phyloP scores from a whole-genome alignment of 1,140 invertebrate genomes.

The Drosophila pseudoananassae region DNA sequence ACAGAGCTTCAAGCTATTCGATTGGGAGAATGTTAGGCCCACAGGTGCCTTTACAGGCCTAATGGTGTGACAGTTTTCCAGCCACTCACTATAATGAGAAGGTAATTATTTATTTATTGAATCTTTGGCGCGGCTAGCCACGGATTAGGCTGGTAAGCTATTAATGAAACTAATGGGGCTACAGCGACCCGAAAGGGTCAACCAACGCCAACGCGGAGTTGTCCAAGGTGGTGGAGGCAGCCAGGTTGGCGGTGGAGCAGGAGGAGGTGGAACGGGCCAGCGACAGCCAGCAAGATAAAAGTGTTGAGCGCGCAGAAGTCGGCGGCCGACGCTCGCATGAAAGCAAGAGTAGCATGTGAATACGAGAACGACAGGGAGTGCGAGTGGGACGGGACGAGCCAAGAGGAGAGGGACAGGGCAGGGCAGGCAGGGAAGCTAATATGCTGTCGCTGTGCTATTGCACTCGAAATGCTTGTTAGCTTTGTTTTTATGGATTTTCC shows the following conservation, averaged over 20 bases:
- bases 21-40: too few species aligned
- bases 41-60: too few species aligned
- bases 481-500: conserved; percentile 81
- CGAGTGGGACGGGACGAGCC: conserved; percentile 10
- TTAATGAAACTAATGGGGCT: conserved; percentile 13
- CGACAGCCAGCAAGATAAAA: conserved; percentile 65
- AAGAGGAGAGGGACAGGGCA: conserved; percentile 4
- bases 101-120: too few species aligned
- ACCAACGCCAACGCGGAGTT: neutral
- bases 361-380: conserved; percentile 46
- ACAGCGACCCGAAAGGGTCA: conserved; percentile 22
- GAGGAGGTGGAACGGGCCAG: conserved; percentile 33
- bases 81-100: too few species aligned
- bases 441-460: conserved; percentile 69
- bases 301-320: conserved; percentile 74
- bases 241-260: conserved; percentile 17
- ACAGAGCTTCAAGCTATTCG: too few species aligned
- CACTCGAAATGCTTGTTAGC: conserved; percentile 79
- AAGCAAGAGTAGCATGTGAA: conserved; percentile 67
- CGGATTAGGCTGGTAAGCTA: conserved; percentile 9
- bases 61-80: too few species aligned
- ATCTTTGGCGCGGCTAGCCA: neutral
- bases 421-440: conserved; percentile 53
- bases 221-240: conserved; percentile 57
- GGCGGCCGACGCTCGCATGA: conserved; percentile 38